A percentile compares a stretch with the other conserved stretches of the same genome.
These are phyloP conservation scores for Metaphire vulgaris DNA, from an alignment of 1,140 invertebrate genomes.

Conservation along the genomic window DNA sequence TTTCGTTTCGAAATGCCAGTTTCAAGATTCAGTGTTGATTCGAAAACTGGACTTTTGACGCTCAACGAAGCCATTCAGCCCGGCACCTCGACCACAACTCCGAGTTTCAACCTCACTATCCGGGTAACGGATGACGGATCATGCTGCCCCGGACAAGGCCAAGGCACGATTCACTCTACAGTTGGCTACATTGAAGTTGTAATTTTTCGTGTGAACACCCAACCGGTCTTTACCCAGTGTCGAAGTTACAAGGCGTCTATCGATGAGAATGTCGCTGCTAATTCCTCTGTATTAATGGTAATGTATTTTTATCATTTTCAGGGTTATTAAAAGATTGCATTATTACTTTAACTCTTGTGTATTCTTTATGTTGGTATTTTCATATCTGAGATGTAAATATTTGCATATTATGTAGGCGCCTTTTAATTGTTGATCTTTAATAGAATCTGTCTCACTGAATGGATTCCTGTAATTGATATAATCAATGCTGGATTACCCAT, in stretches of 20 bases:
- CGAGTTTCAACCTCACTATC: slow-evolving; percentile 4
- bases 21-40: slow-evolving; percentile 12
- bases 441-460: too few species aligned
- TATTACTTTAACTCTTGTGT: too few species aligned
- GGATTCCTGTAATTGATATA: too few species aligned
- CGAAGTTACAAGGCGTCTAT: neutral
- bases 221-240: slow-evolving; percentile 25
- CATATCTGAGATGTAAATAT: too few species aligned
- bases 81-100: neutral
- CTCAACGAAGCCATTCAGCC: slow-evolving; percentile 4
- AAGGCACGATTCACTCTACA: neutral
- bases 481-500: too few species aligned
- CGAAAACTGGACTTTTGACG: slow-evolving; percentile 14
- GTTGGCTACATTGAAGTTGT: neutral
- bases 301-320: too few species aligned
- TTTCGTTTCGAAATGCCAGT: too few species aligned
- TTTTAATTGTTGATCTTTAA: too few species aligned
- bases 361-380: too few species aligned
- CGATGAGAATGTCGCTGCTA: neutral
- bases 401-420: too few species aligned
- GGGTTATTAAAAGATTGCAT: too few species aligned
- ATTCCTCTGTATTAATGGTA: neutral
- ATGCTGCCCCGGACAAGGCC: neutral
- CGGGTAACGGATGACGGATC: slow-evolving; percentile 14
- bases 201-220: slow-evolving; percentile 27